Evolutionary conservation across 2,888 invertebrate genomes (phyloP).

Genomic region (Drosophila atroscutellata): DNA sequence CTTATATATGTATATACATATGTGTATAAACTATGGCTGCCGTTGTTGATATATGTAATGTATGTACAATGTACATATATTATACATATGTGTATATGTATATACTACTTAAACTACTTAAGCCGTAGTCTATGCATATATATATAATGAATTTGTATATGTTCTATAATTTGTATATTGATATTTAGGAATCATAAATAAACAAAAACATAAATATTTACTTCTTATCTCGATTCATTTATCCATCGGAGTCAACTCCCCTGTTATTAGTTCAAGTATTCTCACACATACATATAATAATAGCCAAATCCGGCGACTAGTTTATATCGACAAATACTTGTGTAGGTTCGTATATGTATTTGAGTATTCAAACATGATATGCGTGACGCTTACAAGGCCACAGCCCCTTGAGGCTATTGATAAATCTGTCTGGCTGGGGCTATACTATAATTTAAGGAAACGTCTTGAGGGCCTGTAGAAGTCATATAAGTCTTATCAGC

Average conservation of each 20-base stretch:
- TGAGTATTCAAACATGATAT: neutral
- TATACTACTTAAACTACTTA: conserved; percentile 44
- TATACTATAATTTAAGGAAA: neutral
- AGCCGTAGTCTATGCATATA: conserved; percentile 68
- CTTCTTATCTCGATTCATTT: conserved; percentile 35
- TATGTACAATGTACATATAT: conserved; percentile 34
- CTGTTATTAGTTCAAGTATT: neutral
- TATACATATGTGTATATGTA: conserved; percentile 34
- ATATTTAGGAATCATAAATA: conserved; percentile 77
- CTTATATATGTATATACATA: conserved; percentile 56
- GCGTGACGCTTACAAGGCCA: neutral
- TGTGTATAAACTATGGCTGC: conserved; percentile 59
- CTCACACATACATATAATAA: neutral
- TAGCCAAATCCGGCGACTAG: neutral
- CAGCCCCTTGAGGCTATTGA: neutral
- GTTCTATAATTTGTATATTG: conserved; percentile 79
- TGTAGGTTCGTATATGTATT: neutral
- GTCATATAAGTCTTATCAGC: neutral
- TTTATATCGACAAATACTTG: neutral
- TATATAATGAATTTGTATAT: conserved; percentile 72
- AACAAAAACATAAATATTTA: conserved; percentile 61
- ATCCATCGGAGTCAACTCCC: neutral
- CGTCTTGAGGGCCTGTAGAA: neutral
- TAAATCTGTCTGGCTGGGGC: neutral
- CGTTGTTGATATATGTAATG: conserved; percentile 41